Conservation (phyloP, 2,797 vertebrate genomes). For the Lithobates pipiens region DNA sequence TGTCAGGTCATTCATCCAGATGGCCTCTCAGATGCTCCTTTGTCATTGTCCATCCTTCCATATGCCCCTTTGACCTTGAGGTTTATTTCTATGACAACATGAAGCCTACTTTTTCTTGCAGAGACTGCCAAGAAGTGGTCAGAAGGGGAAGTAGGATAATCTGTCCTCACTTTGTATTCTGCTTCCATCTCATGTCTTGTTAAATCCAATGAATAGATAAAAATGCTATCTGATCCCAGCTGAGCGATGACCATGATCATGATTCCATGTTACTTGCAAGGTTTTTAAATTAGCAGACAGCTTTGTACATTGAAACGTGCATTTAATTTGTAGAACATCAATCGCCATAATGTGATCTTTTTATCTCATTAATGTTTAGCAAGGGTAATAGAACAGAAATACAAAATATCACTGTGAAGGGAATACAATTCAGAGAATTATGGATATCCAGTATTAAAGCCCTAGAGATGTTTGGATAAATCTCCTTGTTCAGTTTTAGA, state of each 20-base stretch:
- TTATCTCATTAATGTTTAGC: constrained; percentile 96
- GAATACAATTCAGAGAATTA: constrained; percentile 91
- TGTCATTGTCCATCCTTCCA: constrained; percentile 90
- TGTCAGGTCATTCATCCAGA: constrained; percentile 98
- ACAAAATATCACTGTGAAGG: constrained; percentile 95
- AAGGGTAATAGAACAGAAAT: constrained; percentile 99
- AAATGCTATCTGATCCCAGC: constrained; percentile 86
- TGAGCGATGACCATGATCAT: constrained; percentile 90
- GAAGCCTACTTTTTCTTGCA: constrained; percentile 83
- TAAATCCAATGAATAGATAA: constrained; percentile 97
- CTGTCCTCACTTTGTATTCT: constrained; percentile 91
- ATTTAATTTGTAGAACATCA: constrained; percentile 91
- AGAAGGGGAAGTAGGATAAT: constrained; percentile 80
- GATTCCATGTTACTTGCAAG: constrained; percentile 95
- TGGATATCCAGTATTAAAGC: constrained; percentile 82
- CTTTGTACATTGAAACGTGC: constrained; percentile 89
- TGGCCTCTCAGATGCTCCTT: constrained; percentile 94
- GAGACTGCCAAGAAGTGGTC: constrained; percentile 80
- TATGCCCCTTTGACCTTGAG: constrained; percentile 94
- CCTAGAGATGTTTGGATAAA: constrained; percentile 82
- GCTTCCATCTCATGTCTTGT: constrained; percentile 92
- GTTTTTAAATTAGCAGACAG: constrained; percentile 95
- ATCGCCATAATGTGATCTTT: constrained; percentile 90
- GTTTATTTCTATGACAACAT: constrained; percentile 91
- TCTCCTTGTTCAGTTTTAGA: constrained; percentile 83